Evolutionary conservation across 2,113 vertebrate genomes (phyloP), one percentile per base, ranked within the genome.

Genomic region (Sula dactylatra): DNA sequence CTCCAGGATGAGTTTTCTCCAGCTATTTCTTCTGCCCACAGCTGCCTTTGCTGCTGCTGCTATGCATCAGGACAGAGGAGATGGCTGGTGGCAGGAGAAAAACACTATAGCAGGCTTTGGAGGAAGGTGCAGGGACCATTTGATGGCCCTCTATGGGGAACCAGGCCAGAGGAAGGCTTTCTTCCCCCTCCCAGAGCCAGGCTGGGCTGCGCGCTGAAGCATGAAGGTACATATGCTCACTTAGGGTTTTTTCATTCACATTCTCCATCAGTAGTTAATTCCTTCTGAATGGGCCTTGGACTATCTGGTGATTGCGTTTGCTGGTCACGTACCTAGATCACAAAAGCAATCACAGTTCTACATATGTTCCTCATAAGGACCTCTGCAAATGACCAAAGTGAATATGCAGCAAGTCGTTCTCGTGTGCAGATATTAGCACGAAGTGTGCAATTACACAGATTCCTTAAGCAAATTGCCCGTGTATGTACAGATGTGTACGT

Each of bases 281-380:
- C 81, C 34, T 94, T 45, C 54, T 92, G 94, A 97, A 95, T 89
- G 78, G 56, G 91, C 50, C 45, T 90, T 50, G 83, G 70, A 87
- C 83, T 74, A 16, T 52, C 38, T 84, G 83, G 36, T 77, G 70
- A 74, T 92, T 94, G 73, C 1, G 6, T 82, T 89, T 94, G 62
- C 95, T 87, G 92, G 61, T 94, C 96, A 89, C 70, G 22, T 91
- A 58, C 31, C 13, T 36, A 80, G 56, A 94, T 66, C 70, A 94
- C 91, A 93, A 96, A 95, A 86, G 91, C 91, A 90, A 86, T 76
- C 89, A 65, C 74, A 90, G 84, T 80, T 83, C 78, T 93, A 66
- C 96, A 86, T 88, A 84, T 94, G 91, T 58, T 95, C 78, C 84
- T 94, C 66, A 36, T 90, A 85, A 96, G 78, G 82, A 93, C 89